Evolutionary conservation across 2,888 invertebrate species (phyloP).

Genomic region (Beris morrisii): DNA sequence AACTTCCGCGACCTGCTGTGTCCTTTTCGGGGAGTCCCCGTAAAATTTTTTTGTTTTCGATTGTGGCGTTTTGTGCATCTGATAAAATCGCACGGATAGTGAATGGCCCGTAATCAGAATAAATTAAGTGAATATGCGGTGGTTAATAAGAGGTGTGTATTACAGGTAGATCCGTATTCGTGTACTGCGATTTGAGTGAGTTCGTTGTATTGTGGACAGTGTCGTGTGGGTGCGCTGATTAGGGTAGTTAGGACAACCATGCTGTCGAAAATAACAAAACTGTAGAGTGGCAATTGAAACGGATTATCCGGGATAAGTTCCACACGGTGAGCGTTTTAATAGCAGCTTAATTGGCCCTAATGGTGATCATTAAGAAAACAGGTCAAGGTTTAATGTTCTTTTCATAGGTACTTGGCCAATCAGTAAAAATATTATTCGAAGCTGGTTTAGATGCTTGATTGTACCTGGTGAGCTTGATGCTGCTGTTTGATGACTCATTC

Average conservation of each 20-base stretch:
- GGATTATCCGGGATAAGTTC: slow-evolving; percentile 24
- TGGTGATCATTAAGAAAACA: slow-evolving; percentile 4
- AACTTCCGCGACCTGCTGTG: slow-evolving; percentile 3
- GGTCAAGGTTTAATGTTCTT: slow-evolving; percentile 11
- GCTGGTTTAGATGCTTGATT: too few species aligned
- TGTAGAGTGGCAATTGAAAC: slow-evolving; percentile 23
- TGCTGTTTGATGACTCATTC: too few species aligned
- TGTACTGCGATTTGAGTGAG: slow-evolving; percentile 4
- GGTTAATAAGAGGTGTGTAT: slow-evolving; percentile 13
- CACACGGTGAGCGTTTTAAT: slow-evolving; percentile 29
- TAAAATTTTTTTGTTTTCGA: background rate
- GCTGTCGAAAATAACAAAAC: slow-evolving; percentile 6
- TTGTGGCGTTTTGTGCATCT: slow-evolving; percentile 14
- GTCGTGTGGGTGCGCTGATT: background rate
- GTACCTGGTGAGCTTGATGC: too few species aligned
- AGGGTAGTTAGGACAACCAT: background rate
- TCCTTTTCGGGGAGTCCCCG: background rate
- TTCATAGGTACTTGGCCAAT: too few species aligned
- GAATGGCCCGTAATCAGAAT: slow-evolving; percentile 26
- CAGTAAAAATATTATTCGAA: too few species aligned
- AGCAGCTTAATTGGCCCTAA: slow-evolving; percentile 14
- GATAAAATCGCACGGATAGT: slow-evolving; percentile 26
- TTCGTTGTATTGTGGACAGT: background rate
- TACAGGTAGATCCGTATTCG: too few species aligned
- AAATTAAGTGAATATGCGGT: slow-evolving; percentile 21